phyloP scores from a whole-genome alignment of 1,140 invertebrate genomes.

The Drosophila lacteicornis region DNA sequence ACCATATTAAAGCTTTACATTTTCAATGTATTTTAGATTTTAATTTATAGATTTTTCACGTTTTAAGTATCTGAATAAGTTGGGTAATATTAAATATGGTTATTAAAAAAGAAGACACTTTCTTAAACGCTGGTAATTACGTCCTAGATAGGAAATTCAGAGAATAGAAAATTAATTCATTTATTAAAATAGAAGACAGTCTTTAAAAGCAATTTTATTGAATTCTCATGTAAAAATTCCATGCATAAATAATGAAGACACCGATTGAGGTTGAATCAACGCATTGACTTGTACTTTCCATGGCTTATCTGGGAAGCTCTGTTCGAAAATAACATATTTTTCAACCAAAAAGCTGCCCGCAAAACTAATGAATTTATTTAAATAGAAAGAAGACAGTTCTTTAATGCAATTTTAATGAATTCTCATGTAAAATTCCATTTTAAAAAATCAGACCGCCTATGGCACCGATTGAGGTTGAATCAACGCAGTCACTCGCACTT shows the following conservation, averaged over 20 bases:
- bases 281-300: conserved; percentile 59
- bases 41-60: too few species aligned
- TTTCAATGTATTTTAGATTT: background rate
- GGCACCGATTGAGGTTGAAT: conserved; percentile 42
- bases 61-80: background rate
- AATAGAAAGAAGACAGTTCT: background rate
- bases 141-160: too few species aligned
- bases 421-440: conserved; percentile 5
- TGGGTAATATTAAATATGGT: too few species aligned
- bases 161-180: background rate
- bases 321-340: conserved; percentile 77
- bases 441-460: background rate
- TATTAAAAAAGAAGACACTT: too few species aligned
- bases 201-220: background rate
- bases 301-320: conserved; percentile 52
- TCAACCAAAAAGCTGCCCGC: conserved; percentile 54
- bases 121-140: too few species aligned
- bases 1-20: background rate
- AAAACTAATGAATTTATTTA: background rate
- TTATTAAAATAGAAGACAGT: background rate
- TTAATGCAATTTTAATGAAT: background rate
- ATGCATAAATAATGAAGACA: background rate
- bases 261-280: conserved; percentile 40
- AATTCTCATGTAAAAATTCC: background rate
- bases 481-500: conserved; percentile 60